phyloP scores from a whole-genome alignment of 2,113 vertebrate genomes.

The Psophia crepitans region DNA sequence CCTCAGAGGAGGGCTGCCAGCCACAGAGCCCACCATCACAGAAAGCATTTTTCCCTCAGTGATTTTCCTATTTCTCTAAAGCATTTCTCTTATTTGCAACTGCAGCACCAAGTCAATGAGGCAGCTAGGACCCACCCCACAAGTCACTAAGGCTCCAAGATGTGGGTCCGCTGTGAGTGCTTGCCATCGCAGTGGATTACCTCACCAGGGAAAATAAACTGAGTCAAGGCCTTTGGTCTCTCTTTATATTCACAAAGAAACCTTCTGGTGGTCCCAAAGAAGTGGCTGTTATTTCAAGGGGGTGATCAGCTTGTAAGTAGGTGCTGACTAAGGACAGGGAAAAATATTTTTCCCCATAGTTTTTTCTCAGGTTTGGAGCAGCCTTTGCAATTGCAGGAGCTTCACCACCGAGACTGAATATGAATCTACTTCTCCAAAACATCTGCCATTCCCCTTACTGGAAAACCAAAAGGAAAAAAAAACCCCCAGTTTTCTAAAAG shows the following conservation, averaged over 20 bases:
- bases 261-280: neutral
- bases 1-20: neutral
- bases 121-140: neutral
- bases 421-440: neutral
- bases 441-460: neutral
- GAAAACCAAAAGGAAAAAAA: neutral
- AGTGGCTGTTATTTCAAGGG: neutral
- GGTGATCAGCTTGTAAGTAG: neutral
- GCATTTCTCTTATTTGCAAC: neutral
- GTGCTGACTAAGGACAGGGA: neutral
- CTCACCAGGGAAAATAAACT: neutral
- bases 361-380: neutral
- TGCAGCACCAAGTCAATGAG: neutral
- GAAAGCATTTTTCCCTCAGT: neutral
- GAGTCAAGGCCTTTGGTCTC: neutral
- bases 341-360: no score
- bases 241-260: neutral
- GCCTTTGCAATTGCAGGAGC: neutral
- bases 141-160: neutral
- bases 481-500: neutral
- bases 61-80: neutral
- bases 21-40: fast-evolving
- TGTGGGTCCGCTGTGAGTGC: neutral
- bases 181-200: neutral
- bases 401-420: neutral